Evolutionary conservation across 2,888 invertebrate species (phyloP), one percentile per base, ranked within the genome.

Genomic region (Eretmocerus hayati): DNA sequence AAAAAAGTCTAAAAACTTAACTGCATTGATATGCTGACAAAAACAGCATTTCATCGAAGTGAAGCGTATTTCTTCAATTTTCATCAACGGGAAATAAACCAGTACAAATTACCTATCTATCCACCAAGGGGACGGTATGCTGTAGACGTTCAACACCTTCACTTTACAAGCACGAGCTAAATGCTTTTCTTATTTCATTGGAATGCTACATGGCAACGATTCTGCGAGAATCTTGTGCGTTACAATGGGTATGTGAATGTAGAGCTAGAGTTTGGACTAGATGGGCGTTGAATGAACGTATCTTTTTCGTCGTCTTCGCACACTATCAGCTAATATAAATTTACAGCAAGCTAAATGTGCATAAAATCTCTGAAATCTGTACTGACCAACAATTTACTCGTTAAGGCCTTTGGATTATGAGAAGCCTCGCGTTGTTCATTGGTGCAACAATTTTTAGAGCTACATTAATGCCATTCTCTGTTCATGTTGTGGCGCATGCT

Each of bases 181-280:
- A 33, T 45, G 26, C 37, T 32, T 26, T 30, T 20, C 20, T 18
- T 19, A 11, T 36, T 19, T 31, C 13, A 38, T 37, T 51, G 44
- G 46, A 52, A 49, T 52, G 51, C 51, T 54, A 38, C 46, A 54
- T 49, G 48, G 44, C 49, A 45, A 49, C 42, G 48, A 54, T 52
- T 54, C 46, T 38, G 20, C 31, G 20, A 49, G 47, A 54, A 54
- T 54, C 54, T 54, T 52, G 47, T 54, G 53, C 50, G 43, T 46
- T 39, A 48, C 21, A 18, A 49, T 41, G 18, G 22, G 44, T 48
- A 42, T 15, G 35, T 46, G 42, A 49, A 48, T 42, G 32, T 54
- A 54, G 42, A 52, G 50, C 49, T 51, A 54, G 44, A 53, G 44
- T 52, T 52, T 33, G 26, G 54, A 54, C 54, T 54, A 54, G 54